Evolutionary conservation across 2,888 invertebrate genomes (phyloP).

Genomic region (Ichneumon xanthorius): DNA sequence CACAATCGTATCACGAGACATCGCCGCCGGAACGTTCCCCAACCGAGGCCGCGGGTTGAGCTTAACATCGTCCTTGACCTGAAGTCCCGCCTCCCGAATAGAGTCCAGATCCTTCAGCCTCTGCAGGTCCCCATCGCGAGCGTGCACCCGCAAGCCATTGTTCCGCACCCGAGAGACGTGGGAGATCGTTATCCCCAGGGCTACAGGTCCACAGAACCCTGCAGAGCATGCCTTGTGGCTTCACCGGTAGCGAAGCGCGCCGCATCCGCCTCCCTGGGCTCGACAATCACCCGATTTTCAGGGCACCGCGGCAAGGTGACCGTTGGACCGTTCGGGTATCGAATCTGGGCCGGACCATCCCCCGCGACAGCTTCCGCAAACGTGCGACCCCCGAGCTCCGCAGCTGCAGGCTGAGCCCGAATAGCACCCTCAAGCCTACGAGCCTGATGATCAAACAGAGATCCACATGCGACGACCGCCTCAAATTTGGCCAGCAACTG

Average conservation of each 20-base stretch:
- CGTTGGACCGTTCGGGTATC: not conserved
- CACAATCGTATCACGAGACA: not conserved
- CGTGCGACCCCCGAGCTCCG: too few relatives aligned
- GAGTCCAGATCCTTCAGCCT: not conserved
- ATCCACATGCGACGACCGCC: not conserved
- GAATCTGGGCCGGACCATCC: not conserved
- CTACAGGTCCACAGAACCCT: not conserved
- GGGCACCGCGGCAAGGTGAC: not conserved
- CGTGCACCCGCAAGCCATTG: not conserved
- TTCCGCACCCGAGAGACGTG: not conserved
- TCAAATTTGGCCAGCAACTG: conserved; percentile 1
- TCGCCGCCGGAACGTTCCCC: not conserved
- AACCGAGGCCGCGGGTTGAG: not conserved
- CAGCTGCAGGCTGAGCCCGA: not conserved
- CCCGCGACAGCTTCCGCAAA: not conserved
- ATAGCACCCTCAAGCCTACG: not conserved
- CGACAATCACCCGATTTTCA: not conserved
- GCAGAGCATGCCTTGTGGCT: not conserved
- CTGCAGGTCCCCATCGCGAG: not conserved
- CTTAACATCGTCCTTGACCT: not conserved
- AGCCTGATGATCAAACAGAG: not conserved
- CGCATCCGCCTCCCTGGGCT: not conserved
- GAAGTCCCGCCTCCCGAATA: not conserved
- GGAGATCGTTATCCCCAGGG: not conserved
- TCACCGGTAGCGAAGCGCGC: not conserved